These are phyloP conservation scores for Flexamia atlantica DNA, from an alignment of 2,888 invertebrate genomes.

Conservation along the genomic window DNA sequence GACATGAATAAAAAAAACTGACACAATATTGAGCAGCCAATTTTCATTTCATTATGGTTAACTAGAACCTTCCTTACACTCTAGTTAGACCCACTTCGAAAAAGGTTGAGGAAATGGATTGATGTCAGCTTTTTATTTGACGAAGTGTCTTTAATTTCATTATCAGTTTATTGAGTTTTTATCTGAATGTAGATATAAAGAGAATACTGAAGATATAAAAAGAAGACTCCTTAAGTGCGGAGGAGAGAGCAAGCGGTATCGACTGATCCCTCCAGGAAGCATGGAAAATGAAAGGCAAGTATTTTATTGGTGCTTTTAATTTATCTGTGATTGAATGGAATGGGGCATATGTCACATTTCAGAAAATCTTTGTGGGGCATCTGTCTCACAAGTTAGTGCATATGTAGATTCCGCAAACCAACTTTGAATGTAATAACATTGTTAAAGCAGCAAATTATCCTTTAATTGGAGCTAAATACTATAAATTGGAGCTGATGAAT, in stretches of 20 bases:
- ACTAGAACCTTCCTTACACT: too few species aligned
- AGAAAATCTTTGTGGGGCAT: neutral
- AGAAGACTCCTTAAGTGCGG: constrained; percentile 17
- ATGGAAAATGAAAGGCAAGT: constrained; percentile 16
- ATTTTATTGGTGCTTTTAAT: neutral
- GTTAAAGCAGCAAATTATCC: too few species aligned
- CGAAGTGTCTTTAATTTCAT: neutral
- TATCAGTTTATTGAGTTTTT: constrained; percentile 2
- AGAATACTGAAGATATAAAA: constrained; percentile 5
- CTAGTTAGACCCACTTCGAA: too few species aligned
- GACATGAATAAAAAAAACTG: too few species aligned
- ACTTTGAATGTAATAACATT: too few species aligned
- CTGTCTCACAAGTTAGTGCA: neutral
- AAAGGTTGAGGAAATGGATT: too few species aligned
- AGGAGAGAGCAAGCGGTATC: constrained; percentile 7
- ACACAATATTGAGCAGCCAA: too few species aligned
- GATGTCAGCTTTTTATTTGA: too few species aligned
- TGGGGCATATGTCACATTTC: constrained; percentile 28
- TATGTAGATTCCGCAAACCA: too few species aligned
- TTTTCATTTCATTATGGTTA: too few species aligned
- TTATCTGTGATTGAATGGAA: neutral
- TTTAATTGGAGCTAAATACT: too few species aligned
- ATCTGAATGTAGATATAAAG: constrained; percentile 22
- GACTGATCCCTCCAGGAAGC: constrained; percentile 8
- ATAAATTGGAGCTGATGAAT: too few species aligned